Conservation (phyloP, 2,113 vertebrate species). For the Pristiophorus japonicus region DNA sequence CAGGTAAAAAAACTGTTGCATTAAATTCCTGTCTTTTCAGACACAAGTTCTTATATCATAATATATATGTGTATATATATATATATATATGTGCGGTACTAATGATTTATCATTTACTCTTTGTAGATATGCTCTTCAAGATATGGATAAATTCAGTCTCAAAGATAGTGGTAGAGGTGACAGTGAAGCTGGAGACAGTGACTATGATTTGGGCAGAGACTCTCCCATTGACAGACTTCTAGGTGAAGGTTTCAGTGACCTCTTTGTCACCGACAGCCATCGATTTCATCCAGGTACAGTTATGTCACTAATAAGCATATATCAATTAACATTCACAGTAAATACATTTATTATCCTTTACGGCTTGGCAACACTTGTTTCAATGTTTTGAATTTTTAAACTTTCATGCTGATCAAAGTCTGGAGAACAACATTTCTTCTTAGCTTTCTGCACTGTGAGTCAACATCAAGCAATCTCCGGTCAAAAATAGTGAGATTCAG, state of each 20-base stretch:
- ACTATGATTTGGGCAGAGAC: constrained; percentile 91
- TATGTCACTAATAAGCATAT: not conserved
- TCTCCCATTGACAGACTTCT: constrained; percentile 90
- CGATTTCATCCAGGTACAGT: constrained; percentile 87
- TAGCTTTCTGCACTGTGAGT: not conserved
- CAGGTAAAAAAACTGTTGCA: constrained; percentile 63
- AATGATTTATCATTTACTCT: constrained; percentile 38
- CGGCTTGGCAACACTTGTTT: not conserved
- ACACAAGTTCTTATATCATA: not conserved
- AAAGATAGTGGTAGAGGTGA: constrained; percentile 97
- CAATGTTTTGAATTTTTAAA: not conserved
- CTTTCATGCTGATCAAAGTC: not conserved
- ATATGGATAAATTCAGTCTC: constrained; percentile 98
- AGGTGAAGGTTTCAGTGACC: constrained; percentile 90
- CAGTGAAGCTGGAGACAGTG: constrained; percentile 96
- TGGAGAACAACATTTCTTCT: not conserved
- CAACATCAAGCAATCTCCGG: not conserved
- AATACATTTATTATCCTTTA: not conserved
- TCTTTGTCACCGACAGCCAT: constrained; percentile 82
- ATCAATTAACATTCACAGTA: not conserved
- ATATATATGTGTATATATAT: no score
- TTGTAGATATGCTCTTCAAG: constrained; percentile 85
- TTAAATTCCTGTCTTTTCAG: not conserved
- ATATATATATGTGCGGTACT: no score
- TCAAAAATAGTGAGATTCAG: not conserved